phyloP scores from a whole-genome alignment of 2,797 vertebrate species.

The Percopsis omiscomaycus region DNA sequence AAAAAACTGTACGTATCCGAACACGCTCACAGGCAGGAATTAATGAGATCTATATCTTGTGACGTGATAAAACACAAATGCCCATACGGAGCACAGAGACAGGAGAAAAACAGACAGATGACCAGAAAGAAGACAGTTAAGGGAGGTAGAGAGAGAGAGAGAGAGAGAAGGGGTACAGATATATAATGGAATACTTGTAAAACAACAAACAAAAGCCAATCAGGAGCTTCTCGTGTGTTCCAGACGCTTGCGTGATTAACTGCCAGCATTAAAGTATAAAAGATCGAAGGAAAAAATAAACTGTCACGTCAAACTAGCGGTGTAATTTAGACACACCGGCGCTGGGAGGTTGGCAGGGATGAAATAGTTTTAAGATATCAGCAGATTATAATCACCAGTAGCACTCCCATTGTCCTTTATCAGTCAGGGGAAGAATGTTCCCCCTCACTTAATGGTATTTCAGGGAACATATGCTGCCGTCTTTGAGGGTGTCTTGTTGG shows the following conservation, averaged over 20 bases:
- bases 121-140: background rate
- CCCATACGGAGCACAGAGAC: constrained; percentile 6
- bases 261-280: constrained; percentile 61
- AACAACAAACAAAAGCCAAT: constrained; percentile 44
- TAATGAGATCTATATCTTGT: constrained; percentile 64
- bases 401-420: constrained; percentile 24
- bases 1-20: constrained; percentile 48
- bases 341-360: constrained; percentile 54
- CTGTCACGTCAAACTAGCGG: constrained; percentile 50
- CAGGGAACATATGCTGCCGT: background rate
- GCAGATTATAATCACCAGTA: constrained; percentile 57
- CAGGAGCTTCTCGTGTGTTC: constrained; percentile 36
- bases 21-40: constrained; percentile 66
- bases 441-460: constrained; percentile 12
- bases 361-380: constrained; percentile 51
- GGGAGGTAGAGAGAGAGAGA: background rate
- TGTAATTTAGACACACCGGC: constrained; percentile 41
- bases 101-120: constrained; percentile 10
- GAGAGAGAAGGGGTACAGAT: constrained; percentile 5
- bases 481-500: constrained; percentile 9
- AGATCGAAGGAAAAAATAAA: background rate
- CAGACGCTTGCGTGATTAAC: constrained; percentile 64
- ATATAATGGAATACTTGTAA: background rate
- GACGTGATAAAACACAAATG: constrained; percentile 42
- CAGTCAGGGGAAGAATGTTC: constrained; percentile 13